Conservation (phyloP, 2,797 vertebrate species). For the Acrossocheilus fasciatus region DNA sequence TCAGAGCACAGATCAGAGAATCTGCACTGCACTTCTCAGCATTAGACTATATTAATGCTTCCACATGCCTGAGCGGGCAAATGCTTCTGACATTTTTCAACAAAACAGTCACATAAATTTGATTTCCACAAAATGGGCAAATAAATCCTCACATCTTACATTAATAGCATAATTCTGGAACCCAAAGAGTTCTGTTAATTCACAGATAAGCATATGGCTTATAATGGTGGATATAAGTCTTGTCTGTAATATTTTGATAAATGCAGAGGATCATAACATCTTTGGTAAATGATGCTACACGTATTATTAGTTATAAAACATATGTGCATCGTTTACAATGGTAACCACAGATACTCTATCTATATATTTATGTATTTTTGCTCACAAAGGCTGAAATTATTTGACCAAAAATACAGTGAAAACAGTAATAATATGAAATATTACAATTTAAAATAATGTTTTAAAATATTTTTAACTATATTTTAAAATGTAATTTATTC, state of each 20-base stretch:
- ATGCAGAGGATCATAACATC: neutral
- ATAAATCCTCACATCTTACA: neutral
- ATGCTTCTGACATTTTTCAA: conserved; percentile 7
- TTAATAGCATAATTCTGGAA: neutral
- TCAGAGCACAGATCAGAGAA: conserved; percentile 17
- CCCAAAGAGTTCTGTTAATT: neutral
- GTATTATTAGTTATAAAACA: neutral
- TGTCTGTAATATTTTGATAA: neutral
- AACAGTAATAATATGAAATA: neutral
- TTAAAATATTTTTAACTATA: neutral
- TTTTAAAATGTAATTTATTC: neutral
- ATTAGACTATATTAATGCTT: neutral
- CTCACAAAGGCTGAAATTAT: neutral
- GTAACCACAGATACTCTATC: neutral
- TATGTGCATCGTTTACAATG: neutral
- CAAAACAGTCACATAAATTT: conserved; percentile 12
- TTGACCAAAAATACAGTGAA: conserved; percentile 6
- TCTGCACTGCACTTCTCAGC: conserved; percentile 20
- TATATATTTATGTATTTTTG: neutral
- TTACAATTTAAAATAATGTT: neutral
- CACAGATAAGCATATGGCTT: neutral
- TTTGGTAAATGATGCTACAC: neutral
- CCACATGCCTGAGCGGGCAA: neutral
- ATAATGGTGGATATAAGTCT: neutral
- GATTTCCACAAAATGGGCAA: neutral